Evolutionary conservation across 2,113 vertebrate species (phyloP).

Genomic region (Dipodomys stephensi): DNA sequence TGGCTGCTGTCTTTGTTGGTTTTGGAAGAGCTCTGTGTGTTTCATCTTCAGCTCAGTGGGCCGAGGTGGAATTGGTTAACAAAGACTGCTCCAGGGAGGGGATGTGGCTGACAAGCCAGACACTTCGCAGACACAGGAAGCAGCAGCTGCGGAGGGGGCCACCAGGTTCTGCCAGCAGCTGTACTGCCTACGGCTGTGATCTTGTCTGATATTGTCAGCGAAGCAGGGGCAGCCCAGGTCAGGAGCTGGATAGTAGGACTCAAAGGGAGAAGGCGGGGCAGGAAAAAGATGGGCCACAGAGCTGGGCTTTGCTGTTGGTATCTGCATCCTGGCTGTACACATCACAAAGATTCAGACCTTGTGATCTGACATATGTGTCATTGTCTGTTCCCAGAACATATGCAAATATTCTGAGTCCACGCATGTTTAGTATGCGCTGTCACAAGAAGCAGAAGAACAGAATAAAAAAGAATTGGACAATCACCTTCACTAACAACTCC

Average conservation of each 20-base stretch:
- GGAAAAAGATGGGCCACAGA: slow-evolving; percentile 47
- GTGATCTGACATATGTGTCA: slow-evolving; percentile 71
- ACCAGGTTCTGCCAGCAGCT: slow-evolving; percentile 81
- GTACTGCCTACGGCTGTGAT: slow-evolving; percentile 83
- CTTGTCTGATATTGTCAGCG: slow-evolving; percentile 81
- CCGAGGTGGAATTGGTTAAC: slow-evolving; percentile 82
- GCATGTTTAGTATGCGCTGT: slow-evolving; percentile 25
- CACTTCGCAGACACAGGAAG: slow-evolving; percentile 80
- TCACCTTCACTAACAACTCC: neutral
- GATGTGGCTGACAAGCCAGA: slow-evolving; percentile 82
- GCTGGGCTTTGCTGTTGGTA: slow-evolving; percentile 68
- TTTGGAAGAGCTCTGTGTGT: slow-evolving; percentile 61
- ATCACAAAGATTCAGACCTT: slow-evolving; percentile 76
- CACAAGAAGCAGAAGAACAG: slow-evolving; percentile 42
- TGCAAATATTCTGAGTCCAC: slow-evolving; percentile 63
- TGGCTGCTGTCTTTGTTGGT: slow-evolving; percentile 72
- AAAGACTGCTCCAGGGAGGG: slow-evolving; percentile 81
- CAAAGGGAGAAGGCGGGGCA: slow-evolving; percentile 77
- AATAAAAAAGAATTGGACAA: slow-evolving; percentile 46
- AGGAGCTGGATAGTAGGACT: slow-evolving; percentile 75
- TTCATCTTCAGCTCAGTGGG: slow-evolving; percentile 77
- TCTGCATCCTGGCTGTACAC: slow-evolving; percentile 50
- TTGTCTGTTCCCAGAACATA: slow-evolving; percentile 70
- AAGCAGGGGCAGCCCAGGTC: slow-evolving; percentile 78
- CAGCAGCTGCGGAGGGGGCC: slow-evolving; percentile 80